Conservation (phyloP, 2,113 vertebrate species). For the Scortum barcoo region DNA sequence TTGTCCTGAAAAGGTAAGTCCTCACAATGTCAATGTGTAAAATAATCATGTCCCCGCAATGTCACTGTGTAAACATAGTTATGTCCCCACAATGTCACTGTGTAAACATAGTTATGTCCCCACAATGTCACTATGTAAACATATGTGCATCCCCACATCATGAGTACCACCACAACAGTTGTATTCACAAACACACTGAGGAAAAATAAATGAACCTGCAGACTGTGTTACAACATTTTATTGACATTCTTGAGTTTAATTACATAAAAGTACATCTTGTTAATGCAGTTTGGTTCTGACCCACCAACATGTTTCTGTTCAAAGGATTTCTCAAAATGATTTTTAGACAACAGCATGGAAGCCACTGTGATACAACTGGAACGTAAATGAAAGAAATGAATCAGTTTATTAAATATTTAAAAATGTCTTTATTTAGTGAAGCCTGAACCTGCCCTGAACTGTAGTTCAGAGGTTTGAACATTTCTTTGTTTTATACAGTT, state of each 20-base stretch:
- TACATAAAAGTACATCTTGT: constrained; percentile 61
- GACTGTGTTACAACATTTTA: constrained; percentile 57
- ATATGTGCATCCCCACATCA: not conserved
- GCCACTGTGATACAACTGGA: not conserved
- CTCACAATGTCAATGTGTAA: too few species aligned
- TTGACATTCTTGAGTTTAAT: constrained; percentile 66
- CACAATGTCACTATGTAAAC: not conserved
- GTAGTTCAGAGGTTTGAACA: not conserved
- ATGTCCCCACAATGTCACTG: too few species aligned
- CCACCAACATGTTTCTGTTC: constrained; percentile 34
- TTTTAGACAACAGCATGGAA: constrained; percentile 45
- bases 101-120: too few species aligned
- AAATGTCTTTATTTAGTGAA: constrained; percentile 3
- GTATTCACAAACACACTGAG: not conserved
- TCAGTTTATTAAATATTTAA: constrained; percentile 8
- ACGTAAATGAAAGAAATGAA: constrained; percentile 19
- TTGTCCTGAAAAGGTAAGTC: not conserved
- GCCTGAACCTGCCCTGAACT: too few species aligned
- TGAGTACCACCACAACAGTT: not conserved
- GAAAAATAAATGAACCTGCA: not conserved
- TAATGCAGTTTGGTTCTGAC: constrained; percentile 49
- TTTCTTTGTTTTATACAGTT: constrained; percentile 13
- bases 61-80: too few species aligned
- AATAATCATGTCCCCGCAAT: too few species aligned
- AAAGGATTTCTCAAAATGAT: constrained; percentile 20